Conservation (phyloP, 2,797 vertebrate species). For the Anolis apletophallus region DNA sequence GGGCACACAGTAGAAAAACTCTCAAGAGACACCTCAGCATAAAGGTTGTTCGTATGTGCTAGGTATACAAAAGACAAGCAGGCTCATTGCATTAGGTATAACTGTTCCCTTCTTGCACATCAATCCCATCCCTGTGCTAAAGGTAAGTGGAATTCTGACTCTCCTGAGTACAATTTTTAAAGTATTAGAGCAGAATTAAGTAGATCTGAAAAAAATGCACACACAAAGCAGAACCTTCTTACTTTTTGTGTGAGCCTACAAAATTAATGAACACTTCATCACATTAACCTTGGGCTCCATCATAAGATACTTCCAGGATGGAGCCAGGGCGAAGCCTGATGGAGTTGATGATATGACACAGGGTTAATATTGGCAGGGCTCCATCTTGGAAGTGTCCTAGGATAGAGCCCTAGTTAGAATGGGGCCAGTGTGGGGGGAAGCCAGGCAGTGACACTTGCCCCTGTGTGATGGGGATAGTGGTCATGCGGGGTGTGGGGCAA, state of each 20-base stretch:
- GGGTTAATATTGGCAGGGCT: too few relatives aligned
- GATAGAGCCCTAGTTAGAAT: too few relatives aligned
- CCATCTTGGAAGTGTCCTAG: too few relatives aligned
- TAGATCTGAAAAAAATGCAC: not conserved
- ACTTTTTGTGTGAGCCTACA: not conserved
- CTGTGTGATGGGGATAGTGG: too few relatives aligned
- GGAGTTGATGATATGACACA: too few relatives aligned
- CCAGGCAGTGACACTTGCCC: too few relatives aligned
- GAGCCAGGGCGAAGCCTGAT: too few relatives aligned
- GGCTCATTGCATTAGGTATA: not conserved
- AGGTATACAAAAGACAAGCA: not conserved
- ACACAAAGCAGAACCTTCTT: not conserved
- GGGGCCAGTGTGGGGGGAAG: too few relatives aligned
- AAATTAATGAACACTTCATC: not conserved
- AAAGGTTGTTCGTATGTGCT: not conserved
- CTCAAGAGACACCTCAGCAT: not conserved
- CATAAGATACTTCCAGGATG: too few relatives aligned
- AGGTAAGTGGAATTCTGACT: not conserved
- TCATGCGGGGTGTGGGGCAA: too few relatives aligned
- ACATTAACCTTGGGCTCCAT: too few relatives aligned
- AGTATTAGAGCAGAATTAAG: slow-evolving; percentile 19
- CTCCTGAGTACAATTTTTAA: not conserved
- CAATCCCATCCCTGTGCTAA: not conserved
- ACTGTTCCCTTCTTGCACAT: slow-evolving; percentile 1
- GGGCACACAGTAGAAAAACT: not conserved